Percentiles rank a stretch among this genome's conserved stretches.
Evolutionary conservation across 1,140 invertebrate genomes (phyloP).

Genomic region (Neodiprion fabricii): DNA sequence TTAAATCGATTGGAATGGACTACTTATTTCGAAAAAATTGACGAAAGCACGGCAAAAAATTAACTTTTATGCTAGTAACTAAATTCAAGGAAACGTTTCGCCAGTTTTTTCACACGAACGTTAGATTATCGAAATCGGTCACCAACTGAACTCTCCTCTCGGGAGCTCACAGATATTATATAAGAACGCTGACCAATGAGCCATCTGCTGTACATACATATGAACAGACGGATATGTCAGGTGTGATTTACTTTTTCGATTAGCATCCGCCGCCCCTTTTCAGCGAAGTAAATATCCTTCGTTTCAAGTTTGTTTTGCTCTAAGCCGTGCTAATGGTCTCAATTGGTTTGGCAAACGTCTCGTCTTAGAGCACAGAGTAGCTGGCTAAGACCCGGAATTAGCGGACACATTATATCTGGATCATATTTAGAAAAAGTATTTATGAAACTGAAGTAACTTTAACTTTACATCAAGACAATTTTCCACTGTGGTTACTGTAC

Average conservation of each 20-base stretch:
- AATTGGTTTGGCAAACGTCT: background rate
- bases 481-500: no score
- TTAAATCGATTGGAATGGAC: background rate
- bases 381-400: no score
- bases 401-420: no score
- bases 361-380: no score
- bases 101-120: background rate
- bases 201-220: background rate
- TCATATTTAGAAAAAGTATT: no score
- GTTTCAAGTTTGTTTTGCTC: background rate
- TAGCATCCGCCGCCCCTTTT: background rate
- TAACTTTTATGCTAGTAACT: background rate
- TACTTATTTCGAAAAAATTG: background rate
- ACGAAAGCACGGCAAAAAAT: background rate
- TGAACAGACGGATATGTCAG: background rate
- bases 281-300: background rate
- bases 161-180: background rate
- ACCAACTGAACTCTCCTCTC: background rate
- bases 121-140: background rate
- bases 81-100: background rate
- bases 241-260: background rate
- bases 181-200: background rate
- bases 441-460: no score
- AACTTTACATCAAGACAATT: no score
- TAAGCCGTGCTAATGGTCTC: background rate